phyloP scores from a whole-genome alignment of 1,140 invertebrate species.

The Platorchestia sp. region DNA sequence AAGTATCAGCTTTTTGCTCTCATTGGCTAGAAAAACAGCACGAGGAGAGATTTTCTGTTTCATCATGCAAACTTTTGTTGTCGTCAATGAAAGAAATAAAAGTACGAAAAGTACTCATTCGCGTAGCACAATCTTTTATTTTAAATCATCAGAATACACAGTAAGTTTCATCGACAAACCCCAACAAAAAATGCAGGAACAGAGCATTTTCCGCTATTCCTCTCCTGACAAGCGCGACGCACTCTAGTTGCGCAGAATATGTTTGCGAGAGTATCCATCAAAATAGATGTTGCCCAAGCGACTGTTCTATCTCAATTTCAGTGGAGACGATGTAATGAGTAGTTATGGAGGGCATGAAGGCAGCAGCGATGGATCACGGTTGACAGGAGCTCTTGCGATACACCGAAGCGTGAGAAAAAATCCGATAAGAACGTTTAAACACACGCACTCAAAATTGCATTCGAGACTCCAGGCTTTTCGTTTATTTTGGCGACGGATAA shows the following conservation, averaged over 20 bases:
- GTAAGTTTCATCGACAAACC: no score
- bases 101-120: no score
- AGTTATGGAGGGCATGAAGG: conserved; percentile 38
- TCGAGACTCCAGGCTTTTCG: not conserved
- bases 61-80: no score
- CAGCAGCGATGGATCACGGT: conserved; percentile 52
- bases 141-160: no score
- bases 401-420: conserved; percentile 35
- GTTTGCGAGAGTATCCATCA: conserved; percentile 6
- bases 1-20: no score
- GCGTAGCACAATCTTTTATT: no score
- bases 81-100: no score
- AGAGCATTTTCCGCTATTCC: not conserved
- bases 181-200: not conserved
- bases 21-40: no score
- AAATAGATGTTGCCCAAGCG: conserved; percentile 46
- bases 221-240: not conserved
- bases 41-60: no score
- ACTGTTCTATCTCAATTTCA: conserved; percentile 55
- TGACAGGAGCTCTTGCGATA: conserved; percentile 39
- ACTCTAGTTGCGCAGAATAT: conserved; percentile 28
- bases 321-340: conserved; percentile 41
- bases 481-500: conserved; percentile 36
- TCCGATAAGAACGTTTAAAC: conserved; percentile 52
- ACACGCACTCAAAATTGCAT: conserved; percentile 52